Conservation (phyloP, 2,797 vertebrate genomes). For the Monodelphis domestica region DNA sequence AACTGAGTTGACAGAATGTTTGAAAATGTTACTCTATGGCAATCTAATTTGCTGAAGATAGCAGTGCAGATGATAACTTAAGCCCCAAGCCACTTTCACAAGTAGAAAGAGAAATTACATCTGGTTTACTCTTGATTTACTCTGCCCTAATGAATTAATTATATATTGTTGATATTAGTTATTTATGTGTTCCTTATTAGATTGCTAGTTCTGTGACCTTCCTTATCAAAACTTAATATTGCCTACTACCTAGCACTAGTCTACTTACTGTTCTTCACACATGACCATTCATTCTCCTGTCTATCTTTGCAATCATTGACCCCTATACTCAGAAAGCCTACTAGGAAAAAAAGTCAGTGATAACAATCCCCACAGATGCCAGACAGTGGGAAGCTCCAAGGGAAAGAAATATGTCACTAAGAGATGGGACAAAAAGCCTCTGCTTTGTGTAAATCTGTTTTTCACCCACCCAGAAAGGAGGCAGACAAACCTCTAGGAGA, state of each 20-base stretch:
- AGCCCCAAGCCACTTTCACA: conserved; percentile 28
- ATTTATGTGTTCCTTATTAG: neutral
- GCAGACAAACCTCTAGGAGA: neutral
- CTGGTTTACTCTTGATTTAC: neutral
- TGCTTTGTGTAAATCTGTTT: neutral
- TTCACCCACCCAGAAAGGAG: neutral
- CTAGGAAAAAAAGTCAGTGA: neutral
- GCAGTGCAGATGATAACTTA: conserved; percentile 1
- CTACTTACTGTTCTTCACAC: conserved; percentile 22
- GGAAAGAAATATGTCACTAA: neutral
- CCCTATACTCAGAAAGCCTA: neutral
- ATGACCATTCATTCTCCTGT: neutral
- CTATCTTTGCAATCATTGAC: neutral
- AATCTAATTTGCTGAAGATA: conserved; percentile 15
- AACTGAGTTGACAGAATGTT: neutral
- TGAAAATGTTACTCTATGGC: neutral
- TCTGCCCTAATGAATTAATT: neutral
- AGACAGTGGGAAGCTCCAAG: neutral
- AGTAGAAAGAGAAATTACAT: conserved; percentile 9
- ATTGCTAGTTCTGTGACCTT: neutral
- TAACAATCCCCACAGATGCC: neutral
- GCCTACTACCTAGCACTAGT: neutral
- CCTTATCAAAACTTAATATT: neutral
- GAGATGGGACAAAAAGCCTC: neutral
- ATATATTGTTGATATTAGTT: neutral